Base-by-base conservation (phyloP, 1,140 invertebrate genomes). In the Hypothenemus hampei region DNA sequence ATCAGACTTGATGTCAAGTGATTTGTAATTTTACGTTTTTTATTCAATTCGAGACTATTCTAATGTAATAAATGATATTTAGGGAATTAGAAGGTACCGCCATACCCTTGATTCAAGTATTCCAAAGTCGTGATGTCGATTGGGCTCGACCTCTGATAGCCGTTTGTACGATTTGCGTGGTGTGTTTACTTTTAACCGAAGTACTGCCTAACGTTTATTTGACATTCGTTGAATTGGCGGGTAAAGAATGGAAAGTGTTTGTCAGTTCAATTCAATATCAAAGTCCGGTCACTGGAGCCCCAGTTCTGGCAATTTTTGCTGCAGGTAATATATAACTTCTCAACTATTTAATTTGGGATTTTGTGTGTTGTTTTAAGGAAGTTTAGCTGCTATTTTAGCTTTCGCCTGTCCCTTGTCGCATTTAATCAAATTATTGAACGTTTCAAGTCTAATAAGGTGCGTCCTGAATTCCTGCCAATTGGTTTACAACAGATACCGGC, bases 221-320 rank as follows among this genome's bases (percentile, higher is more conserved):
- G 3, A 69, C 80, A 19, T 74, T 83, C 20, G 79, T 82, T 21
- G 67, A 71, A 0, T 65, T 83, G 54, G 80, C 80, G 2, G 80
- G 77, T 13, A 77, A 80, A 1, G 81, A 83, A 61, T 84, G 81
- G 81, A 76, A 78, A 53, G 76, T 83, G 3, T 68, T 84, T 16
- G 78, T 80, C 7, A 74, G 79, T 37, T 79, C 80, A 22, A 77
- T 84, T 62, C 77, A 79, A 15, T 83, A 82, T 60, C 78, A 81
- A 61, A 83, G 78, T 61, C 68, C 75, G 0, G 75, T 78, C 13
- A 84, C 81, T 52, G 81, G 81, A 10, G 83, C 80, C 64, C 81
- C 81, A 1, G 79, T 83, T 1, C 64, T 83, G 45, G 81, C 82
- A 11, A 80, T 84, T 8, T 83, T 83, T 62, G 80, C 80, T 41